Evolutionary conservation across 2,113 vertebrate genomes (phyloP), one percentile per base, ranked within the genome.

Genomic region (Gallinago jamesoni): DNA sequence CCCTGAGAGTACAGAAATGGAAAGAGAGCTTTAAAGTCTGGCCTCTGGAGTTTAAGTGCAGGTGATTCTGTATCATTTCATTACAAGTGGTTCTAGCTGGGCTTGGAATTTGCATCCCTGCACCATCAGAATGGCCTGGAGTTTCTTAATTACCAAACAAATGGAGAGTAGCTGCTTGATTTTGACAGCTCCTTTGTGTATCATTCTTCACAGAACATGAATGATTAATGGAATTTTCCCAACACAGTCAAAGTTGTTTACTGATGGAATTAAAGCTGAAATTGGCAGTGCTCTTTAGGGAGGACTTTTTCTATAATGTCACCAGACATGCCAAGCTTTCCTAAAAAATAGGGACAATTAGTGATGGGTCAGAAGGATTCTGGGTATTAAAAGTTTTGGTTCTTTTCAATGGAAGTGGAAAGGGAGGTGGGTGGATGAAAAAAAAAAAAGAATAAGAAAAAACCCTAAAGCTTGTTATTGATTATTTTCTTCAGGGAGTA

Each of bases 141-240:
- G 92, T 98, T 96, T 97, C 98, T 98, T 98, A 98, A 98, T 98
- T 98, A 98, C 95, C 93, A 97, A 98, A 97, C 95, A 98, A 98
- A 98, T 98, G 97, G 97, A 97, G 97, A 98, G 96, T 98, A 95
- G 95, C 93, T 97, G 95, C 96, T 96, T 92, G 77, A 86, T 97
- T 93, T 95, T 97, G 98, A 98, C 97, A 98, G 97, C 94, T 98
- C 98, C 96, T 98, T 97, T 98, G 98, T 98, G 98, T 97, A 96
- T 96, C 96, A 96, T 98, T 98, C 97, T 98, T 98, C 87, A 78
- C 93, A 96, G 97, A 97, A 98, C 97, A 97, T 98, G 97, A 98
- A 98, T 98, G 98, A 98, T 98, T 98, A 98, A 98, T 98, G 98
- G 98, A 98, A 98, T 98, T 98, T 98, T 96, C 97, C 97, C 97